Percentiles rank a stretch among this genome's conserved stretches.
These are phyloP conservation scores for Phrixothrix hirtus DNA, from an alignment of 2,888 invertebrate species.

Conservation along the genomic window DNA sequence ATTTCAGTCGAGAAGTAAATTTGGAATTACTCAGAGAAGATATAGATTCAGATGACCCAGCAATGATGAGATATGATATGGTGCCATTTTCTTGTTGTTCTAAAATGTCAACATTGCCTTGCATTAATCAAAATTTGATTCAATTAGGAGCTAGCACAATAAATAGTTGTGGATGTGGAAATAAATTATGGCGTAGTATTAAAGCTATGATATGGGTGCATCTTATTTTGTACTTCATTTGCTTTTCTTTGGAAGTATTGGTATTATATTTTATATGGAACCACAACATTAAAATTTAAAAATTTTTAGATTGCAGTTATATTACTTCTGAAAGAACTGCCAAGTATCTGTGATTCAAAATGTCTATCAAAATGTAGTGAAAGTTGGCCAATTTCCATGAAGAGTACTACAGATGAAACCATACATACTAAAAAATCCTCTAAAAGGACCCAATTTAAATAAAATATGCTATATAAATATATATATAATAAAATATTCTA, in stretches of 20 bases:
- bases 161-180: slow-evolving; percentile 37
- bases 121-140: slow-evolving; percentile 38
- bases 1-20: no score
- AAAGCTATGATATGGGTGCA: slow-evolving; percentile 35
- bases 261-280: no score
- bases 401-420: no score
- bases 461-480: no score
- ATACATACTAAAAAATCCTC: no score
- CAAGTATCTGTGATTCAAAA: no score
- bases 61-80: slow-evolving; percentile 5
- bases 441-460: no score
- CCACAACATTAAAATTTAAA: not conserved
- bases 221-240: slow-evolving; percentile 32
- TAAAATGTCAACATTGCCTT: slow-evolving; percentile 29
- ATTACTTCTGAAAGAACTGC: not conserved
- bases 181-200: slow-evolving; percentile 31
- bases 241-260: slow-evolving; percentile 38
- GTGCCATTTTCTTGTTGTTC: slow-evolving; percentile 44
- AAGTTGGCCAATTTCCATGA: no score
- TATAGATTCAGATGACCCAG: no score
- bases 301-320: slow-evolving; percentile 17
- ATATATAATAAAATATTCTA: no score
- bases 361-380: no score
- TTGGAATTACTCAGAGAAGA: no score
- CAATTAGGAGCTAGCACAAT: slow-evolving; percentile 38